Percentiles rank a stretch among this genome's conserved stretches.
Conservation (phyloP, 2,797 vertebrate species). For the Mormyrus hasselquistii region DNA sequence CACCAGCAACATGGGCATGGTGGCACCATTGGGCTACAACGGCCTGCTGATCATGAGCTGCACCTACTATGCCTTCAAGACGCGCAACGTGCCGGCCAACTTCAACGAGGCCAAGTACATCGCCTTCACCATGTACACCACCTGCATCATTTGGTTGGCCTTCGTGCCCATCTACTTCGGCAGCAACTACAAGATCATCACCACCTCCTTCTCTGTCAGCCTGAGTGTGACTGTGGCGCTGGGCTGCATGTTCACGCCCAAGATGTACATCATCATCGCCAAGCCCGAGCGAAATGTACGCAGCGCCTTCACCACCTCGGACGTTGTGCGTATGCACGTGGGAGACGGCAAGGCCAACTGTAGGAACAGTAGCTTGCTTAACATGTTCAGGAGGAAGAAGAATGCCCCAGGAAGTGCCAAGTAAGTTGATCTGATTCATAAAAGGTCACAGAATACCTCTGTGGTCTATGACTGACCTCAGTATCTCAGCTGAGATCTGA, state of each 20-base stretch:
- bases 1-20: slow-evolving; percentile 90
- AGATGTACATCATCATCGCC: slow-evolving; percentile 97
- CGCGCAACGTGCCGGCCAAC: slow-evolving; percentile 94
- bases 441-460: not conserved
- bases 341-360: slow-evolving; percentile 90
- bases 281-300: slow-evolving; percentile 94
- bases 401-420: slow-evolving; percentile 78
- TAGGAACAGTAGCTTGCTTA: slow-evolving; percentile 89
- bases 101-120: slow-evolving; percentile 98
- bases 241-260: slow-evolving; percentile 97
- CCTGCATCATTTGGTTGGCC: slow-evolving; percentile 97
- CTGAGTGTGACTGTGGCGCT: slow-evolving; percentile 92
- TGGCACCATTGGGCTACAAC: slow-evolving; percentile 92
- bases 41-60: slow-evolving; percentile 96
- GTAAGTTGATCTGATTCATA: slow-evolving; percentile 65
- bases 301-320: slow-evolving; percentile 95
- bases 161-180: slow-evolving; percentile 99
- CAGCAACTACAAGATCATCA: slow-evolving; percentile 99
- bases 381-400: slow-evolving; percentile 97
- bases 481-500: not conserved
- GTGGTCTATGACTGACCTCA: not conserved
- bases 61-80: slow-evolving; percentile 98
- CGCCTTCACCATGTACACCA: slow-evolving; percentile 98
- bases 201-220: slow-evolving; percentile 94
- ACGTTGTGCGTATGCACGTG: slow-evolving; percentile 95